Evolutionary conservation across 2,113 vertebrate species (phyloP).

Genomic region (Scomber scombrus): DNA sequence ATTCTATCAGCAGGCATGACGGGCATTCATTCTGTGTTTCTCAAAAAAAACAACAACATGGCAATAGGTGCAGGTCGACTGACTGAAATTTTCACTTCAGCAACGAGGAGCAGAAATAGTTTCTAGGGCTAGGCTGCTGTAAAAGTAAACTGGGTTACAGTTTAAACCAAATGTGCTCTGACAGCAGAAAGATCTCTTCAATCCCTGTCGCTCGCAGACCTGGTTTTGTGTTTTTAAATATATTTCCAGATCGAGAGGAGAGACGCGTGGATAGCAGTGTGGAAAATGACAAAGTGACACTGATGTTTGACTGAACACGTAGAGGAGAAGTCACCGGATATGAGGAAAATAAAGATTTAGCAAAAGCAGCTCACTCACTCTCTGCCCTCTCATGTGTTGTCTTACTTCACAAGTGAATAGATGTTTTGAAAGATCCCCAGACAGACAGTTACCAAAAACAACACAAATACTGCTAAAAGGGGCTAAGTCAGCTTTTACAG

Average conservation of each 20-base stretch:
- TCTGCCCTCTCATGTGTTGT: not conserved
- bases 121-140: constrained; percentile 19
- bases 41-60: not conserved
- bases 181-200: constrained; percentile 51
- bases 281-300: constrained; percentile 11
- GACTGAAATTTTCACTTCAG: constrained; percentile 11
- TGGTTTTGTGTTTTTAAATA: constrained; percentile 47
- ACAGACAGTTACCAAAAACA: constrained; percentile 26
- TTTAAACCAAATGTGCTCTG: constrained; percentile 58
- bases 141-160: constrained; percentile 29
- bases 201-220: constrained; percentile 25
- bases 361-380: not conserved
- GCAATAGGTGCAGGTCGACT: constrained; percentile 17
- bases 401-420: constrained; percentile 26
- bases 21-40: not conserved
- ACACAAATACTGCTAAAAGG: constrained; percentile 10
- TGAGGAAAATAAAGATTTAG: not conserved
- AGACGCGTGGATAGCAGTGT: not conserved
- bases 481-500: constrained; percentile 21
- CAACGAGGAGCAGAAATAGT: constrained; percentile 22
- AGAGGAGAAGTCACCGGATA: not conserved
- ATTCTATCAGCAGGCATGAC: not conserved
- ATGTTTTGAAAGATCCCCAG: constrained; percentile 19
- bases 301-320: constrained; percentile 1
- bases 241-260: constrained; percentile 51